Conservation (phyloP, 2,113 vertebrate species). For the human (Homo sapiens) region GRCh38 chr2:222668001-222668500, state of each 20-base stretch:
- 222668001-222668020: constrained; percentile 2
- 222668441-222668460: not conserved
- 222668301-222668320: not conserved
- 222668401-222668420: not conserved
- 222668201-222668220: not conserved
- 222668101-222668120: constrained; percentile 15
- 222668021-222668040: constrained; percentile 1
- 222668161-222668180: not conserved
- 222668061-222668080: not conserved
- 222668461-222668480: not conserved
- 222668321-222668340: not conserved
- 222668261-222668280: not conserved
- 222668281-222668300: constrained; percentile 23
- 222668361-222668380: not conserved
- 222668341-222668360: not conserved
- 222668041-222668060: constrained; percentile 6
- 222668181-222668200: not conserved
- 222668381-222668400: not conserved
- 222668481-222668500: not conserved
- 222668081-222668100: not conserved
- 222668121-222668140: not conserved
- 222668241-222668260: constrained; percentile 18
- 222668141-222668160: not conserved
- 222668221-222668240: not conserved
- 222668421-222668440: not conserved